Evolutionary conservation across 1,140 invertebrate species (phyloP), one percentile per base, ranked within the genome.

Genomic region (Eupristina koningsbergeri): DNA sequence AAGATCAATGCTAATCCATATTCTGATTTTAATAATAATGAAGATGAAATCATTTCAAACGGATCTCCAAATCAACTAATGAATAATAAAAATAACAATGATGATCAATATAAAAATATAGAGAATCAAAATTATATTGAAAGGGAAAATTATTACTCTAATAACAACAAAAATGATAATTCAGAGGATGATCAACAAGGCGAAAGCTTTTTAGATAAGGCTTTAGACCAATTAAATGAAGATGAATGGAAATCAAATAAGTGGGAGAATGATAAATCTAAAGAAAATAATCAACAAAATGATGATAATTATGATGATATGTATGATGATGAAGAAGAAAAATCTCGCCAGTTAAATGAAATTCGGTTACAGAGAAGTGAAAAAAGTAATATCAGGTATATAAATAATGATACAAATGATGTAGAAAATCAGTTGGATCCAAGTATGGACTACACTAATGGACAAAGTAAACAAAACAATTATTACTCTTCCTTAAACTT

Each of bases 1-100:
- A 91, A 91, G 41, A 89, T 90, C 74, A 92, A 91, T 83, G 84
- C 90, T 3, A 86, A 88, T 63, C 85, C 85, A 36, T 88, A 90
- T 84, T 87, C 87, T 5, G 84, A 86, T 75, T 83, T 85, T 6
- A 84, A 88, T 22, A 58, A 77, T 29, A 13, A 8, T 41, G 73
- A 77, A 5, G 39, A 41, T 17, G 73, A 81, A 47, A 53, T 61
- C 0, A 1, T 50, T 29, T 64, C 50, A 19, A 69, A 79, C 19
- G 50, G 34, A 64, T 73, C 34, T n/a, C n/a, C 63, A 45, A 74
- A 36, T 47, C 50, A 81, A 61, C 11, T 31, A 22, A 15, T 6
- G 13, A 71, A 41, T 41, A 69, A 53, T n/a, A 31, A 45, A 22
- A 31, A 81, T 36, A 69, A 71, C 3, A 71, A 22, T 41, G 63